Conservation (phyloP, 2,797 vertebrate genomes). For the Psittacula derbiana region DNA sequence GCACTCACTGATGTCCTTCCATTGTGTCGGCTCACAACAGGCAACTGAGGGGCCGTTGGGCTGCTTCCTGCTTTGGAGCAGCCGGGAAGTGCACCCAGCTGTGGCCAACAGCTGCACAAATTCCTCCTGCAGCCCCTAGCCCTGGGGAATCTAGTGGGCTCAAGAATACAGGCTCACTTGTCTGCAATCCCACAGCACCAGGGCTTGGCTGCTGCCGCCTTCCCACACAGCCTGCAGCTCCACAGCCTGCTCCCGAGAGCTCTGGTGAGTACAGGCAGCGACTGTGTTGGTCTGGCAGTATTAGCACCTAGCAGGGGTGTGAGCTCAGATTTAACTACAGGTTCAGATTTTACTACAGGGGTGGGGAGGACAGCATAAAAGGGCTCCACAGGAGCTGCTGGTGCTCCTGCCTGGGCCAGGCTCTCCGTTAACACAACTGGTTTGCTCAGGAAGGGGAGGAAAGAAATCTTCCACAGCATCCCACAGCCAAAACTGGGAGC, state of each 20-base stretch:
- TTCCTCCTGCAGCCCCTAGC: slow-evolving; percentile 21
- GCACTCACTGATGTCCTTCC: not conserved
- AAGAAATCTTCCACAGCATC: not conserved
- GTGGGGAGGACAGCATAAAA: not conserved
- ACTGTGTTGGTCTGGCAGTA: not conserved
- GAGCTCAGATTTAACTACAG: not conserved
- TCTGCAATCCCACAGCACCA: not conserved
- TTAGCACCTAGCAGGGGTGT: not conserved
- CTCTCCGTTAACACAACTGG: fast-evolving
- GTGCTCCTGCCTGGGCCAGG: not conserved
- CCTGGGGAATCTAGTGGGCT: not conserved
- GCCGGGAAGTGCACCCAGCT: slow-evolving; percentile 51
- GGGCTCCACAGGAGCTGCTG: not conserved
- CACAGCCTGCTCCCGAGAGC: not conserved
- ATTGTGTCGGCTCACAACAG: slow-evolving; percentile 3
- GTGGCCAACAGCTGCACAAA: slow-evolving; percentile 57
- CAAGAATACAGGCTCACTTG: slow-evolving; percentile 21
- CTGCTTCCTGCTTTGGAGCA: not conserved
- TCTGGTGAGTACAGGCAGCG: not conserved
- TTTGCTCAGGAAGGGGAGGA: not conserved
- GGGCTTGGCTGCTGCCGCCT: not conserved
- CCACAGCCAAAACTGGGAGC: not conserved
- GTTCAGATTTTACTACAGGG: not conserved
- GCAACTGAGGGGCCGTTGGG: not conserved
- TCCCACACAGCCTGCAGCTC: slow-evolving; percentile 25